These are phyloP conservation scores for Trichoplusia ni DNA, from an alignment of 1,140 invertebrate genomes.

Conservation along the genomic window DNA sequence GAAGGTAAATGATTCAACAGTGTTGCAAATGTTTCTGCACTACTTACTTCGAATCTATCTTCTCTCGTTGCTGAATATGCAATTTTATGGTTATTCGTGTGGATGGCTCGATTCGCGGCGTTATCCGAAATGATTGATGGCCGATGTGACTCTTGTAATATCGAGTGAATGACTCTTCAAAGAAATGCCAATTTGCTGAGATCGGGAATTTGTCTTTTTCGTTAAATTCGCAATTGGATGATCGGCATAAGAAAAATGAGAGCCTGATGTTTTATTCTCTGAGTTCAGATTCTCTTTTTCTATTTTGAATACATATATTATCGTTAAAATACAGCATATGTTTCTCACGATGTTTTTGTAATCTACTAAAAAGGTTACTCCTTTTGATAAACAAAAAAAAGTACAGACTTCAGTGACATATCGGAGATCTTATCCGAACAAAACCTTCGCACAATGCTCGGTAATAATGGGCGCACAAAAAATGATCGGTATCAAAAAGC, in stretches of 20 bases:
- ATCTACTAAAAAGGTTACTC: conserved; percentile 66
- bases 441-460: conserved; percentile 73
- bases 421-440: conserved; percentile 75
- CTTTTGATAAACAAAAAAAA: conserved; percentile 65
- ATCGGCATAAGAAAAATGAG: background rate
- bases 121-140: conserved; percentile 58
- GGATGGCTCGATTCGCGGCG: conserved; percentile 50
- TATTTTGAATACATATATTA: too few species aligned
- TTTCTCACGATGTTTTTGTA: conserved; percentile 59
- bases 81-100: conserved; percentile 53
- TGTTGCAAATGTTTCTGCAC: conserved; percentile 47
- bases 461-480: conserved; percentile 75
- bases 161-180: conserved; percentile 50
- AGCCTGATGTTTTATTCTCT: background rate
- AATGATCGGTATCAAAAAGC: conserved; percentile 77
- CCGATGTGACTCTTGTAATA: conserved; percentile 46
- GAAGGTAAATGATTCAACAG: conserved; percentile 46
- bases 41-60: conserved; percentile 51
- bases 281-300: too few species aligned
- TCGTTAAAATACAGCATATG: conserved; percentile 26
- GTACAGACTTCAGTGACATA: conserved; percentile 71
- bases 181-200: conserved; percentile 38
- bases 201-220: conserved; percentile 22
- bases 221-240: background rate
- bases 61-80: conserved; percentile 48